Base-by-base conservation (phyloP, 1,140 invertebrate genomes). In the Polypedilum pembai region DNA sequence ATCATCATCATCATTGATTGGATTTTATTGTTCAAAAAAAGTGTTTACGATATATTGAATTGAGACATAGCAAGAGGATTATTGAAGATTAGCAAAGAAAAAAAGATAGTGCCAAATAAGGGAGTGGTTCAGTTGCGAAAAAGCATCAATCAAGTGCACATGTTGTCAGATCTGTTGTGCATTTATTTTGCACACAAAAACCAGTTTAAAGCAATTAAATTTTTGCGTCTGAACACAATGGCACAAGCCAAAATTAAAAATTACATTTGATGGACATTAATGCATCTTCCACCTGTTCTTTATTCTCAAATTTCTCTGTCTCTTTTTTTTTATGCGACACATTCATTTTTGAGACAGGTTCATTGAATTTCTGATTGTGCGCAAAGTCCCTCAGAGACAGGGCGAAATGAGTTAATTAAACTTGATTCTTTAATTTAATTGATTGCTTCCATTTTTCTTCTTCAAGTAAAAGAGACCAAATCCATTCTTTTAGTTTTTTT, bases 1-100 rank as follows among this genome's bases (percentile, higher is more conserved):
- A 56, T 56, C 45, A 56, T 56, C 45, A 56, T 56, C 45, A 56
- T n/a, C n/a, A 56, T n/a, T 56, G 45, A 56, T 56, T 56, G 45
- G n/a, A 56, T 56, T 56, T 56, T 56, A 56, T 56, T 56, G 45
- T 56, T 56, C n/a, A 56, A 45, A 45, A 45, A 45, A 45, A 45
- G 41, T 45, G 41, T 15, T 45, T 45, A 45, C 15, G 8, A 56
- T n/a, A 56, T 12, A n/a, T 56, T 12, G n/a, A 56, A 56, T 56
- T 56, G n/a, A 56, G 45, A 56, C 45, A 56, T 56, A 33, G 24
- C 45, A 56, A 56, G 24, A 33, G 45, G 45, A 56, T 56, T 56
- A 56, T 15, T 15, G 45, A 56, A 12, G n/a, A 56, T 56, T 56
- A 56, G 45, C 45, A 56, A n/a, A 56, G 4, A n/a, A 33, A 33